Base-by-base conservation (phyloP, 2,888 invertebrate species). In the Strigamia transsilvanica region DNA sequence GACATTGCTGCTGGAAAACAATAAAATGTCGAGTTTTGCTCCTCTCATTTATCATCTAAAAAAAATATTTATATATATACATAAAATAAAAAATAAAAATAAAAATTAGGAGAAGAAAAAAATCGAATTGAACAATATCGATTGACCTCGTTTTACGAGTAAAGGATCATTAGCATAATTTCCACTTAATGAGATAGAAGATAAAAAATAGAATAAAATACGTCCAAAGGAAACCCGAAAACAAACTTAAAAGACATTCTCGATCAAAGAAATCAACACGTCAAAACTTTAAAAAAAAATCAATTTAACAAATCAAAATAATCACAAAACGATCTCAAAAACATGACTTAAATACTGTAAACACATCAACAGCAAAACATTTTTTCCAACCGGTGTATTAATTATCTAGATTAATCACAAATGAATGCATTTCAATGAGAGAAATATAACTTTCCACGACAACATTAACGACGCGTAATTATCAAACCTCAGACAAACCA, bases 131-230 rank as follows among this genome's bases (percentile, higher is more conserved):
- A 61, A 61, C 61, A 61, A 23, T 61, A 61, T 61, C 61, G 61
- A 61, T 61, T 61, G 61, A 61, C 46, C 46, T 13, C 46, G 46
- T 46, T 46, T 46, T 61, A 61, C 18, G 21, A 61, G 61, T 21
- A 61, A 61, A 61, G 18, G 18, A 61, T 61, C 61, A 61, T 61
- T 61, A 61, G 61, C 61, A 61, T 61, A 61, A 61, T 61, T 61
- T 61, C 61, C 61, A 61, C 61, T 23, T 46, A n/a, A 46, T 46
- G 46, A 61, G 61, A 9, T 18, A 61, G 9, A 46, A 46, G n/a
- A 13, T n/a, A 13, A 13, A 13, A 12, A 46, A 46, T 5, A 46
- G 2, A 46, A 15, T 13, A 13, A 46, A 27, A 27, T 27, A 9
- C 7, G 61, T 51, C 61, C 1, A 6, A 61, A 61, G 21, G 15